These are phyloP conservation scores for Choreutis nemorana DNA, from an alignment of 2,888 invertebrate species.

Conservation along the genomic window DNA sequence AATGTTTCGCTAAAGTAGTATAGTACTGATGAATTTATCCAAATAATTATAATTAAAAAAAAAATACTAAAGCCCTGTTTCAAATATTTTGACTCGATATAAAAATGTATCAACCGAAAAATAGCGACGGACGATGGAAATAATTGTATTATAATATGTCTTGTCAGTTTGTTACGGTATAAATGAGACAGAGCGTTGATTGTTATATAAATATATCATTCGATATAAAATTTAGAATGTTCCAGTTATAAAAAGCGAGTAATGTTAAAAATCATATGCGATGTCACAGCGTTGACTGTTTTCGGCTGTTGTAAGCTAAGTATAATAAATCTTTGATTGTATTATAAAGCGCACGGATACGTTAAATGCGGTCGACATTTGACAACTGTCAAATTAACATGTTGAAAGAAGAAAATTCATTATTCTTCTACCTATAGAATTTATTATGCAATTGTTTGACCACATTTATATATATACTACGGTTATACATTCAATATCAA, in stretches of 20 bases:
- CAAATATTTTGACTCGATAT: too few species aligned
- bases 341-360: background rate
- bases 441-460: too few species aligned
- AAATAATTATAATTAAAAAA: conserved; percentile 6
- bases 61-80: conserved; percentile 8
- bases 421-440: too few species aligned
- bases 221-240: conserved; percentile 16
- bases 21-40: conserved; percentile 25
- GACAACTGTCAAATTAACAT: too few species aligned
- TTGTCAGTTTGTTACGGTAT: too few species aligned
- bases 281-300: conserved; percentile 16
- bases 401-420: too few species aligned
- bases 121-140: background rate
- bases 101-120: background rate
- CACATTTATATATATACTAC: too few species aligned
- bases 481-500: too few species aligned
- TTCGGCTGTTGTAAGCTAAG: conserved; percentile 7
- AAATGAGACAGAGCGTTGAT: background rate
- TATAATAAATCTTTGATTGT: conserved; percentile 1
- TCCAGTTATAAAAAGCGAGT: conserved; percentile 19
- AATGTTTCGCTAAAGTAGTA: conserved; percentile 42
- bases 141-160: too few species aligned
- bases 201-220: conserved; percentile 19
- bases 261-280: conserved; percentile 16
- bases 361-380: too few species aligned